These are phyloP conservation scores for Tapirus indicus DNA, from an alignment of 2,797 vertebrate genomes.

Conservation along the genomic window DNA sequence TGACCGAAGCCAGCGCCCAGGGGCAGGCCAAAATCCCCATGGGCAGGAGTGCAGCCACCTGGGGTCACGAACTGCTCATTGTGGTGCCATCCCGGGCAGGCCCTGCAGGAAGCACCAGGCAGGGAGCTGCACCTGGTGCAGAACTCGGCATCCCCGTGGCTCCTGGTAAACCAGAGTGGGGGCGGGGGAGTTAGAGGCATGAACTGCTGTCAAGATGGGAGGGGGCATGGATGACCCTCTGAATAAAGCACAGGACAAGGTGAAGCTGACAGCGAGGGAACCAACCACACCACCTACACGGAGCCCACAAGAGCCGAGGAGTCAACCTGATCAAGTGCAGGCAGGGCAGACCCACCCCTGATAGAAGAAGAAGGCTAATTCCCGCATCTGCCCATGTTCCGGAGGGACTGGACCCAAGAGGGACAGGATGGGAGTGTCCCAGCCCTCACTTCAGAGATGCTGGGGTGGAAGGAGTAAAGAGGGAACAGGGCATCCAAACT, in stretches of 20 bases:
- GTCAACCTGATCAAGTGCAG: not conserved
- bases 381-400: not conserved
- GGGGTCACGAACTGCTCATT: not conserved
- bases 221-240: not conserved
- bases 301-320: not conserved
- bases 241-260: not conserved
- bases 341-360: no score
- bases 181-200: rapidly evolving
- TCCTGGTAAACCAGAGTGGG: not conserved
- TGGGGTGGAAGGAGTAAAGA: not conserved
- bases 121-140: not conserved
- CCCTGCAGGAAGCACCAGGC: not conserved
- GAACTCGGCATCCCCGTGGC: not conserved
- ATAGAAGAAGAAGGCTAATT: not conserved
- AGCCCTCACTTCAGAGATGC: not conserved
- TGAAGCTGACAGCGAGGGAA: not conserved
- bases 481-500: not conserved
- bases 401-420: not conserved
- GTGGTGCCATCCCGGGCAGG: not conserved
- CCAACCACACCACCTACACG: no score
- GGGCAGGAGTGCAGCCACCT: not conserved
- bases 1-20: not conserved
- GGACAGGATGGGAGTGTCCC: not conserved
- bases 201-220: not conserved
- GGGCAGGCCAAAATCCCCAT: not conserved